These are phyloP conservation scores for Pontoporia blainvillei DNA, from an alignment of 2,113 vertebrate genomes.

Conservation along the genomic window DNA sequence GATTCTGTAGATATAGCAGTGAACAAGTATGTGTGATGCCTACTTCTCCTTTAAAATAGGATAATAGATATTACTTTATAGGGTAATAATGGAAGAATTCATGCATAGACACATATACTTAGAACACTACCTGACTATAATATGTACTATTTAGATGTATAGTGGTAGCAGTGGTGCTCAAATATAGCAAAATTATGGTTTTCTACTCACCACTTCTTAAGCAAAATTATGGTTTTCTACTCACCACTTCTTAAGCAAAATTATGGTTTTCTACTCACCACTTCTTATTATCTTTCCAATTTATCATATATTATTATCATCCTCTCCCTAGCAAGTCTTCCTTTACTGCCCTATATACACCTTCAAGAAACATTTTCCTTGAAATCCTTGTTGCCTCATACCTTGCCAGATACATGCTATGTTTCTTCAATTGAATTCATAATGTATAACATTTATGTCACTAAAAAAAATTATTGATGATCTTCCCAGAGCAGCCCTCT, in stretches of 20 bases:
- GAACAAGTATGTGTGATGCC: background rate
- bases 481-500: conserved; percentile 3
- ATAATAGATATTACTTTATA: background rate
- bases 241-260: background rate
- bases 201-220: background rate
- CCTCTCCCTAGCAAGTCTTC: background rate
- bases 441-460: conserved; percentile 32
- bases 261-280: background rate
- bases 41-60: background rate
- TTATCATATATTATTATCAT: background rate
- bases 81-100: background rate
- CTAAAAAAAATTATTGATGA: conserved; percentile 16
- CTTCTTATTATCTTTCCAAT: background rate
- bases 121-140: background rate
- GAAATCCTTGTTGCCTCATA: background rate
- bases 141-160: background rate
- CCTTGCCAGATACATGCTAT: background rate
- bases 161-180: background rate
- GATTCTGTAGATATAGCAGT: background rate
- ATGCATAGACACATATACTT: background rate
- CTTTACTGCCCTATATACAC: background rate
- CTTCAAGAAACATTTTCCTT: conserved; percentile 28
- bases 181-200: background rate
- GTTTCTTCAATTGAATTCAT: conserved; percentile 33
- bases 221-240: no score